Conservation (phyloP, 2,113 vertebrate genomes). For the Oncorhynchus clarkii region DNA sequence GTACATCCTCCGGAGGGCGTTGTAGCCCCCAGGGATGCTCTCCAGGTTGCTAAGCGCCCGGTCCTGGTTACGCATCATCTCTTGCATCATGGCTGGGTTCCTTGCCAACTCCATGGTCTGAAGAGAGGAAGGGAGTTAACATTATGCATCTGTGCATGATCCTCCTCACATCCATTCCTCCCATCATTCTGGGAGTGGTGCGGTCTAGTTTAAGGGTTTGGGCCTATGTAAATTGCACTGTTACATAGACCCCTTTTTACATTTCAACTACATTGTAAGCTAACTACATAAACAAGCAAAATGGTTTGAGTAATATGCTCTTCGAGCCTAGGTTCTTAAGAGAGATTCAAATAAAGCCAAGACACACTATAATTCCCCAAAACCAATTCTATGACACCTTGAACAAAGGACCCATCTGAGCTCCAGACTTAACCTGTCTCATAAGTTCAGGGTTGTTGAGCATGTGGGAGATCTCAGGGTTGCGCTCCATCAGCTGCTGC, state of each 20-base stretch:
- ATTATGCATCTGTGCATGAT: neutral
- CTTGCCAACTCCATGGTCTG: constrained; percentile 89
- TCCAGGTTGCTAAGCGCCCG: constrained; percentile 89
- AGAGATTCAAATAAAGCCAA: neutral
- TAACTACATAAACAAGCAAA: neutral
- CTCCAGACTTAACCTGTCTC: constrained; percentile 78
- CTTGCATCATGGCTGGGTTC: constrained; percentile 93
- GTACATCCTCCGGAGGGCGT: constrained; percentile 89
- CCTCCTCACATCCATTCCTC: neutral
- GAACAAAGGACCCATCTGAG: neutral
- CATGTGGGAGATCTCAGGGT: constrained; percentile 89
- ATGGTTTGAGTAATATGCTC: neutral
- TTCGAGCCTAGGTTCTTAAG: neutral
- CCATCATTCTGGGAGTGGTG: neutral
- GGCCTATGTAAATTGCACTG: neutral
- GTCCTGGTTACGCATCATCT: constrained; percentile 93
- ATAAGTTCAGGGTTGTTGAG: constrained; percentile 90
- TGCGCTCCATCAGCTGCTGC: constrained; percentile 91
- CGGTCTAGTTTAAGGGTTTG: neutral
- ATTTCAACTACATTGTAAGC: neutral
- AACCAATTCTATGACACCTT: neutral
- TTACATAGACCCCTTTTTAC: neutral
- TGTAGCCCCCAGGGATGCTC: constrained; percentile 89
- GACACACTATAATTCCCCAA: neutral
- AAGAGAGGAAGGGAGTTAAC: neutral